These are phyloP conservation scores for Chrysolina americana DNA, from an alignment of 2,888 invertebrate genomes.

Conservation along the genomic window DNA sequence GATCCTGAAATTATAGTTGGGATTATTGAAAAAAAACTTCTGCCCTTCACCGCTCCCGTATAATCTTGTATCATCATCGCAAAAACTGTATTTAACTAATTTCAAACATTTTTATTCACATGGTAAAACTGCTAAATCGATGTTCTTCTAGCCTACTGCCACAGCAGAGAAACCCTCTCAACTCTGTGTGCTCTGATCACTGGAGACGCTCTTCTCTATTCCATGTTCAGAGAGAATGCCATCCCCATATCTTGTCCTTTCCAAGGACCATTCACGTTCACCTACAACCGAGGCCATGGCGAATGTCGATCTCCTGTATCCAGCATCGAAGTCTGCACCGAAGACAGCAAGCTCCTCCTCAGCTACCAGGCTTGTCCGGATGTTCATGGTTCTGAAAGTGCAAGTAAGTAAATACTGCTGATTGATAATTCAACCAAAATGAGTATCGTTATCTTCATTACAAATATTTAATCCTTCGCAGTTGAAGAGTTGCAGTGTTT, in stretches of 20 bases:
- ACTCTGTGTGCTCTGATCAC: constrained; percentile 90
- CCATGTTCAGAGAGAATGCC: constrained; percentile 91
- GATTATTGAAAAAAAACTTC: no score
- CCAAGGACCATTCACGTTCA: constrained; percentile 91
- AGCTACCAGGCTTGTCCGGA: constrained; percentile 96
- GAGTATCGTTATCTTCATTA: not conserved
- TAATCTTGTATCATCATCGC: no score
- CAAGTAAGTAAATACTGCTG: constrained; percentile 74
- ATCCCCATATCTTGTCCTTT: constrained; percentile 92
- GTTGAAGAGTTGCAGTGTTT: constrained; percentile 93
- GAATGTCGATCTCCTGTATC: constrained; percentile 92
- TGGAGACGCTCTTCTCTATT: constrained; percentile 90
- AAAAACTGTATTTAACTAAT: no score
- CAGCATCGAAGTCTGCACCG: constrained; percentile 94
- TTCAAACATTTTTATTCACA: no score
- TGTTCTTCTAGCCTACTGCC: constrained; percentile 79
- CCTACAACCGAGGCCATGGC: constrained; percentile 92
- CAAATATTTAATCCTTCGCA: constrained; percentile 68
- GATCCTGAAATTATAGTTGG: no score
- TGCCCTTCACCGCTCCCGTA: no score
- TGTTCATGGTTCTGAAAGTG: constrained; percentile 90
- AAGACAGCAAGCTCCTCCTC: constrained; percentile 89
- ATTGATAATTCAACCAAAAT: not conserved
- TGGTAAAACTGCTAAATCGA: no score
- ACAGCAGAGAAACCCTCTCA: constrained; percentile 81